These are phyloP conservation scores for Dynastes maya DNA, from an alignment of 2,888 invertebrate genomes.

Conservation along the genomic window DNA sequence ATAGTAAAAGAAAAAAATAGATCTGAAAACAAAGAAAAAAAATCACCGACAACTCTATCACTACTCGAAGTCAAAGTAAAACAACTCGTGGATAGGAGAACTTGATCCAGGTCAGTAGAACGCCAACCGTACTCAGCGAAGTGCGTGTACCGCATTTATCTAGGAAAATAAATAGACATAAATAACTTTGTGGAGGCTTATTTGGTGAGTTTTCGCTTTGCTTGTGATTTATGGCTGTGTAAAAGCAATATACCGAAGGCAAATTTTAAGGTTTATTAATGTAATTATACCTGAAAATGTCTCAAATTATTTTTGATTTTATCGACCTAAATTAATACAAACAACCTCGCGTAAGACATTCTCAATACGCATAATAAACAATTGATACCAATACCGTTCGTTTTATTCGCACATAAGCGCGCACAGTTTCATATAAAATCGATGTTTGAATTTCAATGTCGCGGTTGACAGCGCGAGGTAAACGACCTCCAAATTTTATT, in stretches of 20 bases:
- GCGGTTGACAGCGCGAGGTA: slow-evolving; percentile 3
- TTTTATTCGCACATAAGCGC: neutral
- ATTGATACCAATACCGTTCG: neutral
- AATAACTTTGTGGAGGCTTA: neutral
- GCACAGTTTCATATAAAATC: slow-evolving; percentile 11
- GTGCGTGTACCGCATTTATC: neutral
- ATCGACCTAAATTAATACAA: no score
- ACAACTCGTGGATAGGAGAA: neutral
- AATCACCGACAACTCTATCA: no score
- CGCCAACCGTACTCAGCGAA: neutral
- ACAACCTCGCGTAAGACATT: neutral
- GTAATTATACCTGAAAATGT: neutral
- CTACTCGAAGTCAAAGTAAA: no score
- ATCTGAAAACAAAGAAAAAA: no score
- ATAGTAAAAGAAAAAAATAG: no score
- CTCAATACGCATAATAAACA: neutral
- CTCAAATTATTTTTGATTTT: neutral
- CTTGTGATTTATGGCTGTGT: neutral
- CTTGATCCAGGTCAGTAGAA: slow-evolving; percentile 29
- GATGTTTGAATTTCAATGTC: slow-evolving; percentile 32
- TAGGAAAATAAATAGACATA: neutral
- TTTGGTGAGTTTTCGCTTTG: neutral
- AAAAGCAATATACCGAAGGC: neutral
- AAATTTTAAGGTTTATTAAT: neutral
- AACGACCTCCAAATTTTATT: slow-evolving; percentile 27